Evolutionary conservation across 2,888 invertebrate genomes (phyloP).

Genomic region (Melanotus villosus): DNA sequence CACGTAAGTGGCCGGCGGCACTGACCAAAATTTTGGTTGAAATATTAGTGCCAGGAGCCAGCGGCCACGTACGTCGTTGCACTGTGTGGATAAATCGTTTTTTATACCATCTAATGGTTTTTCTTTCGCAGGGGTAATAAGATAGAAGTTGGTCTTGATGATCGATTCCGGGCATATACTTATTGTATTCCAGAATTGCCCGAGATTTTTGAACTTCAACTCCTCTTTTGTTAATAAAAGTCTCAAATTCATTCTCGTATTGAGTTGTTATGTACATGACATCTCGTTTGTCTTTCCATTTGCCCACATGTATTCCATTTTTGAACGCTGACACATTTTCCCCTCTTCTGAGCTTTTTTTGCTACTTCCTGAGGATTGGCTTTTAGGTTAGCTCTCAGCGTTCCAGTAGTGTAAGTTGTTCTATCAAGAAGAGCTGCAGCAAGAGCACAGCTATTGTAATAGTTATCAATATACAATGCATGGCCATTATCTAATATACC

Average conservation of each 20-base stretch:
- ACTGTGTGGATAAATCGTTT: conserved; percentile 51
- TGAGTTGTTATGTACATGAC: conserved; percentile 57
- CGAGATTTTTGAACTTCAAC: conserved; percentile 45
- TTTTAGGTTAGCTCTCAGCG: conserved; percentile 55
- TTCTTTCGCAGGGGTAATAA: conserved; percentile 53
- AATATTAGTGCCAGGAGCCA: too few species aligned
- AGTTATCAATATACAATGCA: conserved; percentile 60
- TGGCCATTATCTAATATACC: conserved; percentile 57
- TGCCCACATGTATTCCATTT: conserved; percentile 54
- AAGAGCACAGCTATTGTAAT: conserved; percentile 57
- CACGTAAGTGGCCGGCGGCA: too few species aligned
- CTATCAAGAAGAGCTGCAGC: conserved; percentile 53
- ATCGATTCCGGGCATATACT: conserved; percentile 51
- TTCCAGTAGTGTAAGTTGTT: conserved; percentile 63
- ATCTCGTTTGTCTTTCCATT: conserved; percentile 59
- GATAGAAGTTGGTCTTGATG: conserved; percentile 54
- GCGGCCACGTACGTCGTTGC: too few species aligned
- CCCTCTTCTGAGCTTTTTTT: conserved; percentile 49
- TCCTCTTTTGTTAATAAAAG: conserved; percentile 44
- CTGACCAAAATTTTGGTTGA: too few species aligned
- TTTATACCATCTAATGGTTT: conserved; percentile 53
- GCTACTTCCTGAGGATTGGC: conserved; percentile 53
- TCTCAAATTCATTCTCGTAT: conserved; percentile 48
- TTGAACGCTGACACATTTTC: conserved; percentile 49
- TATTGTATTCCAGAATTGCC: conserved; percentile 49